Evolutionary conservation across 2,888 invertebrate species (phyloP).

Genomic region (Bhutanitis thaidina): DNA sequence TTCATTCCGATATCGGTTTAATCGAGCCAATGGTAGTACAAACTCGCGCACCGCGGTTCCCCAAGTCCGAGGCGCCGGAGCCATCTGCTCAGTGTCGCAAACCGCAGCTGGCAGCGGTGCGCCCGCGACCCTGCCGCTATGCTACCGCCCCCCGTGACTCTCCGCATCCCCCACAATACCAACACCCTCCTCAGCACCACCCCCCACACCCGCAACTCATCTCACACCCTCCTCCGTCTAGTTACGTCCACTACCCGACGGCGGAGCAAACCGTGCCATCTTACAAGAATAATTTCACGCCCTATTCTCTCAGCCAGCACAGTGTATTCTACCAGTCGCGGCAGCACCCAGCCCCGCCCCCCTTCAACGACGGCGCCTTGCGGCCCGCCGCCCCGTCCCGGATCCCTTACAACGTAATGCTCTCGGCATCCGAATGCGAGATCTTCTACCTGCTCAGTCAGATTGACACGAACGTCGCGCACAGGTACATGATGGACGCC

Average conservation of each 20-base stretch:
- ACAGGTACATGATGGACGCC: constrained; percentile 46
- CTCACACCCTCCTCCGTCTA: not conserved
- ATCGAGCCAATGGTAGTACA: too few species aligned
- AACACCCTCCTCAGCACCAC: not conserved
- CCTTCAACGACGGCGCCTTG: not conserved
- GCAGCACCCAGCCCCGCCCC: not conserved
- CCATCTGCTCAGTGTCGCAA: constrained; percentile 12
- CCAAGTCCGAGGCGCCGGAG: too few species aligned
- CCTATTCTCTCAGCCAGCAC: not conserved
- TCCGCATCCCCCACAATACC: constrained; percentile 3
- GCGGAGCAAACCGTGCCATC: too few species aligned
- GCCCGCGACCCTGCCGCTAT: constrained; percentile 1
- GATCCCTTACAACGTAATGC: constrained; percentile 27
- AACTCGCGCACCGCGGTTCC: too few species aligned
- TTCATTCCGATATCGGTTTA: too few species aligned
- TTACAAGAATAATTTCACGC: too few species aligned
- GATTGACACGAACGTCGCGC: constrained; percentile 45
- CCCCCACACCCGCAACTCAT: not conserved
- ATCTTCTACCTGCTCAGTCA: constrained; percentile 40
- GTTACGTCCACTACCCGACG: too few species aligned
- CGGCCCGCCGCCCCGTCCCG: not conserved
- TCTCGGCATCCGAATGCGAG: constrained; percentile 44
- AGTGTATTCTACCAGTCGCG: not conserved
- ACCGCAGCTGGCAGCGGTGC: not conserved
- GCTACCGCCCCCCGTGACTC: not conserved